Evolutionary conservation across 2,888 invertebrate genomes (phyloP).

Genomic region (Meiosimyza decipiens): DNA sequence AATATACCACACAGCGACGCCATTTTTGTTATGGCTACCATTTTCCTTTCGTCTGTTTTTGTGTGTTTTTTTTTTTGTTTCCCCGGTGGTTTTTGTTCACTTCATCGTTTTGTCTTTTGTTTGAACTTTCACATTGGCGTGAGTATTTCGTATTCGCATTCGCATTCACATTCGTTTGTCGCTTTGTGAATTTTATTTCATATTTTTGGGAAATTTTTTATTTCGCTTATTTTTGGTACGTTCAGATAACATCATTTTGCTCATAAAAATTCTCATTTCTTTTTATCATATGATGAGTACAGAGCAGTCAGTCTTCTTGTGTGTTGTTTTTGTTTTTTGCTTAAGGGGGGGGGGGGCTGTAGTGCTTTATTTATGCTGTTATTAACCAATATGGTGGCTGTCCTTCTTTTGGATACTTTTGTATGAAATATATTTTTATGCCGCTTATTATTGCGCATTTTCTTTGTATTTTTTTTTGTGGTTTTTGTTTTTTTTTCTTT

Average conservation of each 20-base stretch:
- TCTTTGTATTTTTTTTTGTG: slow-evolving; percentile 21
- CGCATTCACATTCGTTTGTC: too few species aligned
- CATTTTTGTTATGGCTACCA: slow-evolving; percentile 23
- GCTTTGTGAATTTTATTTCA: slow-evolving; percentile 2
- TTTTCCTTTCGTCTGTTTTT: background rate
- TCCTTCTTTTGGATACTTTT: slow-evolving; percentile 37
- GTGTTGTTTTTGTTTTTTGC: slow-evolving; percentile 12
- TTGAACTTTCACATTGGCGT: background rate
- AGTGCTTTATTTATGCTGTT: slow-evolving; percentile 21
- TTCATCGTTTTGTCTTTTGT: background rate
- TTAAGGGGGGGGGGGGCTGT: background rate
- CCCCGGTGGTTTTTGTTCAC: background rate
- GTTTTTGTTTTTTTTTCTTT: slow-evolving; percentile 12
- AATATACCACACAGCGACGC: slow-evolving; percentile 20
- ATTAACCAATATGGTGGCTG: slow-evolving; percentile 38
- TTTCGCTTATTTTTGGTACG: slow-evolving; percentile 36
- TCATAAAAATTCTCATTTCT: slow-evolving; percentile 38
- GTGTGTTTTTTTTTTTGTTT: background rate
- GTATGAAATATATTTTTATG: slow-evolving; percentile 48
- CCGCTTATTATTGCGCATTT: slow-evolving; percentile 40
- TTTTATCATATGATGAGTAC: slow-evolving; percentile 24
- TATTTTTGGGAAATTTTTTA: slow-evolving; percentile 33
- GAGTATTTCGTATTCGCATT: too few species aligned
- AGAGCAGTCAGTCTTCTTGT: background rate
- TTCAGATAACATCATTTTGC: slow-evolving; percentile 30